These are phyloP conservation scores for Drosophila pegasa DNA, from an alignment of 2,888 invertebrate species.

Conservation along the genomic window DNA sequence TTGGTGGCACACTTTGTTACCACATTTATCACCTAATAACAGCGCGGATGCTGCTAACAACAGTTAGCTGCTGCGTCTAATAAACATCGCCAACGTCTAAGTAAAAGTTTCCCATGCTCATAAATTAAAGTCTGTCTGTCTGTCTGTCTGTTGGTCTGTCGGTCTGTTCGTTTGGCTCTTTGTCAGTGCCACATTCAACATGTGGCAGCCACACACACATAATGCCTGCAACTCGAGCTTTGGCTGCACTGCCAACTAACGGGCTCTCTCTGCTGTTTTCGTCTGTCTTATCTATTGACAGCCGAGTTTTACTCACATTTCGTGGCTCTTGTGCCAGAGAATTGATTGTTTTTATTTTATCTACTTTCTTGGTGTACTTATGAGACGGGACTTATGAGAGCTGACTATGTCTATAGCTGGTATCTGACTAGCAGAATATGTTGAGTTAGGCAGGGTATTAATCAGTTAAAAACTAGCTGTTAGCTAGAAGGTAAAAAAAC, in stretches of 20 bases:
- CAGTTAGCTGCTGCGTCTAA: conserved; percentile 30
- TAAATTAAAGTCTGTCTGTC: conserved; percentile 8
- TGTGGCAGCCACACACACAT: conserved; percentile 13
- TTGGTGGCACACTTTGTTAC: conserved; percentile 29
- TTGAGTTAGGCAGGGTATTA: no score
- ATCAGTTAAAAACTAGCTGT: background rate
- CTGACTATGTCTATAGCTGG: background rate
- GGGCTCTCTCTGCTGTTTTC: conserved; percentile 16
- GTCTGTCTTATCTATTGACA: conserved; percentile 11
- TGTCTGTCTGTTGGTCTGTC: background rate
- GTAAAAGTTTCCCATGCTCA: conserved; percentile 45
- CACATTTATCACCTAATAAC: conserved; percentile 31
- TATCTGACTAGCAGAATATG: no score
- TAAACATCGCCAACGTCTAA: conserved; percentile 20
- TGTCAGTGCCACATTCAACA: conserved; percentile 21
- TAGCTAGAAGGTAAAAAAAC: background rate
- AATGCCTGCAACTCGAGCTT: conserved; percentile 25
- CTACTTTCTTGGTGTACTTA: background rate
- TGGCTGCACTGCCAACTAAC: conserved; percentile 20
- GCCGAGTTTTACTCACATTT: conserved; percentile 3
- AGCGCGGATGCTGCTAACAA: conserved; percentile 25
- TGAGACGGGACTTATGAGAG: background rate
- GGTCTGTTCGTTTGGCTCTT: background rate
- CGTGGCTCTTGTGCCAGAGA: conserved; percentile 5
- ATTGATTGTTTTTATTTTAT: background rate